A percentile compares a stretch with the other conserved stretches of the same genome.
phyloP scores from a whole-genome alignment of 2,888 invertebrate species.

The Phortica okadai region DNA sequence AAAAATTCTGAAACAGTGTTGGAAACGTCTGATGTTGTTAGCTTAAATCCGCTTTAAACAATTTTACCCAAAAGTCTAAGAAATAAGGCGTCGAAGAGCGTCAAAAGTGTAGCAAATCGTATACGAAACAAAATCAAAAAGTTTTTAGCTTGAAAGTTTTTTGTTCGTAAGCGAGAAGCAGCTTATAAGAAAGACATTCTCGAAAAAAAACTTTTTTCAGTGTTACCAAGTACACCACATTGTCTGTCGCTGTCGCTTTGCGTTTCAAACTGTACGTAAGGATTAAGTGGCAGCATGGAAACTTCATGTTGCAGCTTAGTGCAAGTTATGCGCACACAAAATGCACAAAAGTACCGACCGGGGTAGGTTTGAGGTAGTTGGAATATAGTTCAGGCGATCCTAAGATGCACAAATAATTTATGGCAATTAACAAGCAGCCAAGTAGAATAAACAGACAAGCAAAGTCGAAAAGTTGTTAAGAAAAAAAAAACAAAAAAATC shows the following conservation, averaged over 20 bases:
- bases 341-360: neutral
- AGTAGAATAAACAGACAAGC: constrained; percentile 13
- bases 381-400: neutral
- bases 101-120: constrained; percentile 26
- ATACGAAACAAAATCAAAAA: constrained; percentile 38
- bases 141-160: constrained; percentile 39
- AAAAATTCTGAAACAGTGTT: neutral
- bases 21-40: constrained; percentile 2
- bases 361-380: neutral
- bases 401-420: constrained; percentile 54
- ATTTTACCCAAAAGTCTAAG: constrained; percentile 33
- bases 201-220: neutral
- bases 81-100: constrained; percentile 31
- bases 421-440: constrained; percentile 58
- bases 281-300: constrained; percentile 23
- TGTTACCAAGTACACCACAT: neutral
- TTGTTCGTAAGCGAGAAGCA: neutral
- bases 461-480: constrained; percentile 25
- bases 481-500: constrained; percentile 25
- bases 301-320: neutral
- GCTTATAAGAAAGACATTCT: neutral
- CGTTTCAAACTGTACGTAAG: neutral
- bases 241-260: neutral
- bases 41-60: constrained; percentile 14
- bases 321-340: constrained; percentile 1